Conservation (phyloP, 2,797 vertebrate genomes). For the Sebastes reedi region DNA sequence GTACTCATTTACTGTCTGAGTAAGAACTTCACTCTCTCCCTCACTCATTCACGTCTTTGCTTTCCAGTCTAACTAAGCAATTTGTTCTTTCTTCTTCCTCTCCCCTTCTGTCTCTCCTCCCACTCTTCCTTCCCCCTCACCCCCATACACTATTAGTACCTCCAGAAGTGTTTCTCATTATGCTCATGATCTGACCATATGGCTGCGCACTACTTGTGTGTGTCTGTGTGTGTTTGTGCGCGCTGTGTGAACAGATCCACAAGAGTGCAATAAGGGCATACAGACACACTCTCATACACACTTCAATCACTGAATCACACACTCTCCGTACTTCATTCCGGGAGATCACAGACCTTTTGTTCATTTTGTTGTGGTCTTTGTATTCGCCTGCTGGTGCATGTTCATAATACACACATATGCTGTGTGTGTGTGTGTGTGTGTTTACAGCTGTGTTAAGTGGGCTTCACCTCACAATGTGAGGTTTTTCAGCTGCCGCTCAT, state of each 20-base stretch:
- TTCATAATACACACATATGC: constrained; percentile 48
- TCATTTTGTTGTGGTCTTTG: constrained; percentile 69
- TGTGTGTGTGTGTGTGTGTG: constrained; percentile 21
- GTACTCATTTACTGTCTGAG: constrained; percentile 31
- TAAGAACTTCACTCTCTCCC: constrained; percentile 14
- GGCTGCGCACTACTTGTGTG: constrained; percentile 40
- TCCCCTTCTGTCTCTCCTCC: constrained; percentile 6
- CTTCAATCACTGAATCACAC: constrained; percentile 51
- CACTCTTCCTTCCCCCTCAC: background rate
- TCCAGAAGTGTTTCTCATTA: constrained; percentile 71
- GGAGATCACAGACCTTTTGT: constrained; percentile 67
- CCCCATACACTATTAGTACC: constrained; percentile 20
- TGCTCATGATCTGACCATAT: constrained; percentile 70
- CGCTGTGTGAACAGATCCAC: constrained; percentile 41
- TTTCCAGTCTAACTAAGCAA: constrained; percentile 14
- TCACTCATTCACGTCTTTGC: constrained; percentile 13
- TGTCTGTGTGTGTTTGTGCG: constrained; percentile 30
- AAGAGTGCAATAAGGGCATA: constrained; percentile 43
- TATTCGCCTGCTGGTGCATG: constrained; percentile 58
- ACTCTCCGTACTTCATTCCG: constrained; percentile 37
- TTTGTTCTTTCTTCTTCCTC: constrained; percentile 19
- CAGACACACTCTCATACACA: constrained; percentile 32
- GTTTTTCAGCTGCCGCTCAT: constrained; percentile 32
- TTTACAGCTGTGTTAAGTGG: constrained; percentile 39
- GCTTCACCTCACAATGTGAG: constrained; percentile 29